These are phyloP conservation scores for Lycophotia porphyrea DNA, from an alignment of 2,888 invertebrate genomes.

Conservation along the genomic window DNA sequence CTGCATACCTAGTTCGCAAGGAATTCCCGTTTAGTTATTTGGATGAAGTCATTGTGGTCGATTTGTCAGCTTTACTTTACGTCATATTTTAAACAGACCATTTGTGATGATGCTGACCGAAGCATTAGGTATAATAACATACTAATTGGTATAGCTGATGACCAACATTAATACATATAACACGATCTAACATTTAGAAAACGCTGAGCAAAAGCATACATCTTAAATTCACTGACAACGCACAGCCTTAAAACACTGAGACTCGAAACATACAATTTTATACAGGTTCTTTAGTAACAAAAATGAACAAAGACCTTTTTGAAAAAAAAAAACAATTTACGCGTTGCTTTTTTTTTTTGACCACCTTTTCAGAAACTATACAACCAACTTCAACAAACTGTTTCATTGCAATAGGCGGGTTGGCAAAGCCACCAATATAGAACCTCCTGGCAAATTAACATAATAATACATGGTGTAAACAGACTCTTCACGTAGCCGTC, in stretches of 20 bases:
- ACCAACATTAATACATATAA: neutral
- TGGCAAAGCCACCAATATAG: neutral
- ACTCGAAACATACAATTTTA: neutral
- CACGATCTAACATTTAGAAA: neutral
- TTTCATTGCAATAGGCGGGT: neutral
- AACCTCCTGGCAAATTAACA: neutral
- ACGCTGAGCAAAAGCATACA: neutral
- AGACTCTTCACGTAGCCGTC: no score
- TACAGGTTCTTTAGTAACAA: neutral
- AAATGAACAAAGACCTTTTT: neutral
- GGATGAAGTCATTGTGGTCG: constrained; percentile 23
- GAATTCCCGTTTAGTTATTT: constrained; percentile 16
- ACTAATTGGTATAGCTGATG: neutral
- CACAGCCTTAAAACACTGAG: neutral
- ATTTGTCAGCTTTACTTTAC: neutral
- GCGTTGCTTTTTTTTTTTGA: neutral
- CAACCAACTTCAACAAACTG: neutral
- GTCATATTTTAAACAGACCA: neutral
- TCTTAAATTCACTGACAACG: neutral
- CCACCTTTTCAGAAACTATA: neutral
- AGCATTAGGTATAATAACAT: neutral
- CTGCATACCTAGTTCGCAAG: neutral
- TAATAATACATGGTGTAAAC: no score
- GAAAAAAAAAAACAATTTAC: neutral
- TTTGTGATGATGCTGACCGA: neutral